Conservation (phyloP, 2,888 invertebrate genomes). For the Stictocephala bisonia region DNA sequence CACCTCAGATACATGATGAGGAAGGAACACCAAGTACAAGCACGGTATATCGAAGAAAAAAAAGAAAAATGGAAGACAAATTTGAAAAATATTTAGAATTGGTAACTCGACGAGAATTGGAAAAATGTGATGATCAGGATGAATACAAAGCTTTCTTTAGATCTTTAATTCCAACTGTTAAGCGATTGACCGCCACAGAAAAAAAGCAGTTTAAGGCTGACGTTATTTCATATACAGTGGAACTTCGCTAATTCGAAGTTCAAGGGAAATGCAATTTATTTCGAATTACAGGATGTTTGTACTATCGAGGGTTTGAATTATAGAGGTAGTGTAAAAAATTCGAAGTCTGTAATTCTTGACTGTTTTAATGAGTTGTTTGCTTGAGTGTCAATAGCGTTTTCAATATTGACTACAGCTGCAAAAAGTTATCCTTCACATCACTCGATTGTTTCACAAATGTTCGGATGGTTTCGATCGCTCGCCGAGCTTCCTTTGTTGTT, state of each 20-base stretch:
- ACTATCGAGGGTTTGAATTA: conserved; percentile 12
- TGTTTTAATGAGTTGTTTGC: background rate
- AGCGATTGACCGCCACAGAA: background rate
- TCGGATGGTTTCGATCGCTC: conserved; percentile 6
- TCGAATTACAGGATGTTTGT: conserved; percentile 1
- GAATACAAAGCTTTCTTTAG: conserved; percentile 1
- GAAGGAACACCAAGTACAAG: background rate
- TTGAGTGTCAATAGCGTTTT: conserved; percentile 31
- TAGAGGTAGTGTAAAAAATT: background rate
- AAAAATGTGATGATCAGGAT: background rate
- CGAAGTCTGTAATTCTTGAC: conserved; percentile 26
- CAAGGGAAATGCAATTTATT: conserved; percentile 10
- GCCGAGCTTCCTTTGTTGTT: conserved; percentile 34
- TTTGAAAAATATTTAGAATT: conserved; percentile 5
- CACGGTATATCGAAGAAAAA: background rate
- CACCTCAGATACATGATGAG: background rate
- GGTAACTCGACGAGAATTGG: background rate
- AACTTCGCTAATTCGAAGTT: conserved; percentile 26
- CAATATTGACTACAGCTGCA: conserved; percentile 20
- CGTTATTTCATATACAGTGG: background rate
- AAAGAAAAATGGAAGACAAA: background rate
- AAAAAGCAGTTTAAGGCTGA: background rate
- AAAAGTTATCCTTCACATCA: conserved; percentile 11
- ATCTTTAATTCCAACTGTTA: conserved; percentile 4
- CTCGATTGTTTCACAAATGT: conserved; percentile 27